Base-by-base conservation (phyloP, 1,140 invertebrate genomes). In the Microplitis demolitor region DNA sequence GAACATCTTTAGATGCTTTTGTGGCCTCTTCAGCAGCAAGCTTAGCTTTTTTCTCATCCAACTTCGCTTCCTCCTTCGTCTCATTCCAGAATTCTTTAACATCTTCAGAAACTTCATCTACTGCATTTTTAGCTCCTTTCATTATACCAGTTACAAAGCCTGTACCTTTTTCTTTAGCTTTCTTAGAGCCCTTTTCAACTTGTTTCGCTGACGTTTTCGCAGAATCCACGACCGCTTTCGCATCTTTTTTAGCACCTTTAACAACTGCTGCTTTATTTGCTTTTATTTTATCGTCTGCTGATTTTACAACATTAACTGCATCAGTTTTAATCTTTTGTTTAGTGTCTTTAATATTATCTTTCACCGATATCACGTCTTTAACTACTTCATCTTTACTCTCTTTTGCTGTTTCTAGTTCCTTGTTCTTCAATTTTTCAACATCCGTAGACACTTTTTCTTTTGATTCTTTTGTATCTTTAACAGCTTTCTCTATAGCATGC, bases 181-280 rank as follows among this genome's bases (percentile, higher is more conserved):
- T 0, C 11, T 45, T 45, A 45, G 8, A 45, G 80, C 78, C 82
- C 3, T 83, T 77, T 54, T 82, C 63, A 68, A 84, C 77, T 54
- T 78, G 76, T 0, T 78, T 68, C 5, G 78, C 82, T 5, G 63
- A 16, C 14, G 69, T 72, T 51, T 74, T 75, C 9, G 67, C 11
- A 58, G 84, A 79, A 51, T 86, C 84, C 50, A 84, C 83, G 0
- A 77, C 78, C 24, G 82, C 84, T 4, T 82, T 35, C 31, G 9
- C 56, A 35, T 56, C 24, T 33, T 50, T 69, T 14, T 58, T 62
- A 16, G 16, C 51, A 51, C 9, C 35, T 68, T 39, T 64, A 33
- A 11, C 62, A 33, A 62, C 14, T 11, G 13, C 35, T 39, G 53
- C n/a, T 4, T 83, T 80, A 8, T 78, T 78, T 0, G 78, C 78